Percentiles rank a stretch among this genome's conserved stretches.
phyloP scores from a whole-genome alignment of 1,140 invertebrate genomes.

The Plodia interpunctella region DNA sequence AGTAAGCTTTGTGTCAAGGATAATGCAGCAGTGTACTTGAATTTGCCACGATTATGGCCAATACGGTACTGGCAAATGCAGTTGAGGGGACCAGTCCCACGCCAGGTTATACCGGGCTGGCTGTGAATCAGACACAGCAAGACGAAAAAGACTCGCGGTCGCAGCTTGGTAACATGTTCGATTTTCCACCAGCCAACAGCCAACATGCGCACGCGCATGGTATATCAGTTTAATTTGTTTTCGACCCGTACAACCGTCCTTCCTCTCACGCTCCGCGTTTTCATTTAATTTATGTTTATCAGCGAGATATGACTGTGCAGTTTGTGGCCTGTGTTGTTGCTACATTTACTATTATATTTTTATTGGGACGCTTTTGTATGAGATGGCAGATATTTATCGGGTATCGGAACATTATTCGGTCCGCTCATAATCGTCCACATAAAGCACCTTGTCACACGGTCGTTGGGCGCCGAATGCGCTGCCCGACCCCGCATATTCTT shows the following conservation, averaged over 20 bases:
- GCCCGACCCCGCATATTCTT: conserved; percentile 59
- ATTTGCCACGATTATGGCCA: no score
- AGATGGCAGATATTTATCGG: conserved; percentile 75
- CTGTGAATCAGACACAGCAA: conserved; percentile 27
- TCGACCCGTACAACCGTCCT: conserved; percentile 31
- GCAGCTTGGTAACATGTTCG: conserved; percentile 21
- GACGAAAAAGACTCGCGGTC: conserved; percentile 27
- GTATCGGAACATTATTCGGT: conserved; percentile 74
- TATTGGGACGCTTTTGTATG: conserved; percentile 61
- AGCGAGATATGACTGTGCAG: conserved; percentile 68
- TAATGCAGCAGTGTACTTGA: no score
- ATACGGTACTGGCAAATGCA: no score
- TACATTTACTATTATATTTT: conserved; percentile 67
- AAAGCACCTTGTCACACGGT: conserved; percentile 76
- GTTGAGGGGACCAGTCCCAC: conserved; percentile 9
- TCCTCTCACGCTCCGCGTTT: conserved; percentile 42
- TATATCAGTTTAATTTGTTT: conserved; percentile 48
- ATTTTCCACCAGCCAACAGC: conserved; percentile 28
- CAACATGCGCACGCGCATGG: conserved; percentile 30
- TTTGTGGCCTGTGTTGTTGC: conserved; percentile 68
- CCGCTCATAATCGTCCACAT: conserved; percentile 72
- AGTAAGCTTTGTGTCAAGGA: no score
- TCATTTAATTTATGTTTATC: conserved; percentile 66
- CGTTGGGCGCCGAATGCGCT: conserved; percentile 67
- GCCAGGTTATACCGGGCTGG: neutral